Conservation (phyloP, 1,140 invertebrate genomes). For the Gryon sp. region DNA sequence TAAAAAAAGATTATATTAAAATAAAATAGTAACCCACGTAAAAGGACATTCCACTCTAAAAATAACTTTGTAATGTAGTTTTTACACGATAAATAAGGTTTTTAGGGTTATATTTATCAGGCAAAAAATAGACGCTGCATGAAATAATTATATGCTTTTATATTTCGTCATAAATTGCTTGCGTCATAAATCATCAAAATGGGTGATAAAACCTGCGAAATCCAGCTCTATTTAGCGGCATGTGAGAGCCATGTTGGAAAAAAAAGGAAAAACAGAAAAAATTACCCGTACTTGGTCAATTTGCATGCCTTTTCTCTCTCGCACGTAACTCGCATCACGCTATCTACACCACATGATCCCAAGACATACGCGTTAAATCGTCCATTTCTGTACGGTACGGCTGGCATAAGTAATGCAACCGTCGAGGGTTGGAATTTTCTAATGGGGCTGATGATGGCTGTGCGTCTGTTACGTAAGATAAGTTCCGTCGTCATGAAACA, state of each 20-base stretch:
- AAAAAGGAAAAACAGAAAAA: no score
- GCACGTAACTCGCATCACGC: slow-evolving; percentile 25
- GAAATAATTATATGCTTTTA: slow-evolving; percentile 7
- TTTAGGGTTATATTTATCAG: no score
- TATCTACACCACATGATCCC: slow-evolving; percentile 33
- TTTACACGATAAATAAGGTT: background rate
- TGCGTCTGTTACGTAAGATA: slow-evolving; percentile 41
- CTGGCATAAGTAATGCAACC: slow-evolving; percentile 46
- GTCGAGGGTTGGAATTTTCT: slow-evolving; percentile 49
- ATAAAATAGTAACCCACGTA: no score
- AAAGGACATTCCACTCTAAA: no score
- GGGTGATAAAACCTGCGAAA: slow-evolving; percentile 6
- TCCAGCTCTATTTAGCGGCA: slow-evolving; percentile 9
- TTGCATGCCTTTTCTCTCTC: slow-evolving; percentile 32
- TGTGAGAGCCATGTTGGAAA: background rate
- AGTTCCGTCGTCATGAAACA: slow-evolving; percentile 36
- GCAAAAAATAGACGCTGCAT: background rate
- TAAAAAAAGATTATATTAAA: no score
- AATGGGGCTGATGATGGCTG: slow-evolving; percentile 46
- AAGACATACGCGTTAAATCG: slow-evolving; percentile 50
- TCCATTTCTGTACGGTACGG: slow-evolving; percentile 23
- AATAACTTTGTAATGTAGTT: no score
- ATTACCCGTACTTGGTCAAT: slow-evolving; percentile 23
- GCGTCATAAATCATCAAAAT: slow-evolving; percentile 6
- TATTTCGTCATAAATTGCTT: background rate